A percentile compares a stretch with the other conserved stretches of the same genome.
Evolutionary conservation across 2,797 vertebrate genomes (phyloP).

Genomic region (Vipera latastei): DNA sequence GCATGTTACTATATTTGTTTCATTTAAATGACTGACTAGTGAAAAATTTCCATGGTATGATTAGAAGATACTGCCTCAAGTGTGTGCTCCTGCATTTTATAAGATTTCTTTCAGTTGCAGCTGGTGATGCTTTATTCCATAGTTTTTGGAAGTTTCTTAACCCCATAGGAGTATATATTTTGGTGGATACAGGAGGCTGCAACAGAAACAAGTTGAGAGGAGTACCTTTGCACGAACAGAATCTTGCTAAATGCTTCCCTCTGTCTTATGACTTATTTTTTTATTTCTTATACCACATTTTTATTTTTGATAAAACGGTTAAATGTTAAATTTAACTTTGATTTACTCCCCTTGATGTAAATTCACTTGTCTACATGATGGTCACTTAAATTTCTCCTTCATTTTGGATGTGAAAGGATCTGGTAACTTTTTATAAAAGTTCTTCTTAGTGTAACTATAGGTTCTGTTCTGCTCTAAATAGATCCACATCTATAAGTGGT

Average conservation of each 20-base stretch:
- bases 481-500: constrained; percentile 38
- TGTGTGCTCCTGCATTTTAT: background rate
- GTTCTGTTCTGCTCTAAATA: background rate
- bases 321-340: constrained; percentile 60
- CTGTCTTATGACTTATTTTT: background rate
- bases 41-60: constrained; percentile 44
- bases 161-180: background rate
- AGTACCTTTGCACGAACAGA: background rate
- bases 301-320: background rate
- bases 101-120: background rate
- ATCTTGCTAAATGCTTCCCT: background rate
- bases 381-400: constrained; percentile 37
- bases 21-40: constrained; percentile 60
- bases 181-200: background rate
- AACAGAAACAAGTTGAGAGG: background rate
- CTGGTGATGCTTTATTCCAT: background rate
- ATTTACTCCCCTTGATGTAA: constrained; percentile 53
- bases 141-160: background rate
- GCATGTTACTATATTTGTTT: constrained; percentile 73
- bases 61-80: background rate
- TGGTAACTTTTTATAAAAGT: constrained; percentile 9
- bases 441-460: background rate
- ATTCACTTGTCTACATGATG: constrained; percentile 51
- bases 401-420: constrained; percentile 31
- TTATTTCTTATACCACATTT: background rate